Conservation (phyloP, 2,888 invertebrate genomes). For the Parapristionchus giblindavisi region DNA sequence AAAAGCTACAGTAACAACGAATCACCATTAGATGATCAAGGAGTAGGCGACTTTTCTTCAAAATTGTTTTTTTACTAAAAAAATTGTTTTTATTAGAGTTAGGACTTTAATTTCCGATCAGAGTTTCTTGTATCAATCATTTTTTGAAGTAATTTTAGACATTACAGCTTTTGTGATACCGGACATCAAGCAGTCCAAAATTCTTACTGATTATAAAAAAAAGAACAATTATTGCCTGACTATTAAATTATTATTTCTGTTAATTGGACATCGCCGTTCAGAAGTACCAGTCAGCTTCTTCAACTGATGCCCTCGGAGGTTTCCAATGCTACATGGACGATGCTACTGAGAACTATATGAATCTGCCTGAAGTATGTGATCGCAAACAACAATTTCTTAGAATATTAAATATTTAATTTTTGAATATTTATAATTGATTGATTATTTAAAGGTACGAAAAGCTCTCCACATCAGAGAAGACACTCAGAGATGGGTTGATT, state of each 20-base stretch:
- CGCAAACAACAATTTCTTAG: slow-evolving; percentile 7
- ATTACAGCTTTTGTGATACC: no score
- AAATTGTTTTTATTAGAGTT: no score
- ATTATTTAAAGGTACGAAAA: slow-evolving; percentile 23
- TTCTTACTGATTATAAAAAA: no score
- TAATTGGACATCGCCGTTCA: no score
- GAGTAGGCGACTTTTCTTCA: no score
- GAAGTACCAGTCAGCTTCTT: slow-evolving; percentile 45
- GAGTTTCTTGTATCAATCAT: no score
- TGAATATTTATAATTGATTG: background rate
- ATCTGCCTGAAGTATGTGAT: slow-evolving; percentile 47
- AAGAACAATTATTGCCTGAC: no score
- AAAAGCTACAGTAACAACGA: slow-evolving; percentile 43
- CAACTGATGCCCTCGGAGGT: slow-evolving; percentile 52
- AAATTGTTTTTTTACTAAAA: no score
- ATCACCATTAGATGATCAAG: slow-evolving; percentile 54
- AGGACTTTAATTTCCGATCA: no score
- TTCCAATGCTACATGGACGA: slow-evolving; percentile 55
- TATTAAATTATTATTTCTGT: no score
- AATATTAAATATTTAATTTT: background rate
- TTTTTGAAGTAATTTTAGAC: no score
- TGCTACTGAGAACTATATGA: slow-evolving; percentile 50
- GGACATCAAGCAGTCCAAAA: no score
- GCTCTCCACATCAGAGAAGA: slow-evolving; percentile 54
- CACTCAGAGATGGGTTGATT: slow-evolving; percentile 46